Conservation (phyloP, 2,797 vertebrate species). For the Streptopelia turtur region DNA sequence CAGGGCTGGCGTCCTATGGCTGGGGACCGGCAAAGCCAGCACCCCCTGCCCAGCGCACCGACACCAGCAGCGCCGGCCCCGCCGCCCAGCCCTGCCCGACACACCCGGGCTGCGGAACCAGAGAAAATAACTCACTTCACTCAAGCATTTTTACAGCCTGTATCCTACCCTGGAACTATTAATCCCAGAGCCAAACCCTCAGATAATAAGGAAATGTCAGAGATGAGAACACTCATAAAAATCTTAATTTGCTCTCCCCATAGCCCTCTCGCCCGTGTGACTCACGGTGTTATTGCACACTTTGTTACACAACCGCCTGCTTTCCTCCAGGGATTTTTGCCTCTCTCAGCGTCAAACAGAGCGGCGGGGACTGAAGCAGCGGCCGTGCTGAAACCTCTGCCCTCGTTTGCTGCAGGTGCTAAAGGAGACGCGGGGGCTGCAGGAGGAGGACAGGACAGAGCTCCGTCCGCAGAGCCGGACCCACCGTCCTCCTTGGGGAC, state of each 20-base stretch:
- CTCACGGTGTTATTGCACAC: not conserved
- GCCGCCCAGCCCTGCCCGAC: not conserved
- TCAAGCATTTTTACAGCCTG: not conserved
- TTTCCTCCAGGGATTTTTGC: not conserved
- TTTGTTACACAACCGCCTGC: not conserved
- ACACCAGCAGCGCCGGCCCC: too few species aligned
- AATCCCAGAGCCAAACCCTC: not conserved
- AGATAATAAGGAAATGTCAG: not conserved
- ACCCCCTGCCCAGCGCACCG: too few species aligned
- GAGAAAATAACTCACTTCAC: not conserved
- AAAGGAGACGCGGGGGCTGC: fast-evolving
- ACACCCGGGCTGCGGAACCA: not conserved
- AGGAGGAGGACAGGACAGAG: not conserved
- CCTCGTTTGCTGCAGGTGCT: fast-evolving
- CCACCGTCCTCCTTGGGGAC: fast-evolving
- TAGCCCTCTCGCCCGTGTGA: not conserved
- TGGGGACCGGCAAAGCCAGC: not conserved
- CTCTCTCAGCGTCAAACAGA: not conserved
- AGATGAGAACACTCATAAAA: not conserved
- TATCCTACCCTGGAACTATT: not conserved
- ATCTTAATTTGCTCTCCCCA: not conserved
- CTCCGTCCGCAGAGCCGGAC: not conserved
- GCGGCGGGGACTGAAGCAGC: fast-evolving
- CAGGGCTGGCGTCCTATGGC: fast-evolving
- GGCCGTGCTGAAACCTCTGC: not conserved